phyloP scores from a whole-genome alignment of 2,113 vertebrate genomes.

The Callaeas wilsoni region DNA sequence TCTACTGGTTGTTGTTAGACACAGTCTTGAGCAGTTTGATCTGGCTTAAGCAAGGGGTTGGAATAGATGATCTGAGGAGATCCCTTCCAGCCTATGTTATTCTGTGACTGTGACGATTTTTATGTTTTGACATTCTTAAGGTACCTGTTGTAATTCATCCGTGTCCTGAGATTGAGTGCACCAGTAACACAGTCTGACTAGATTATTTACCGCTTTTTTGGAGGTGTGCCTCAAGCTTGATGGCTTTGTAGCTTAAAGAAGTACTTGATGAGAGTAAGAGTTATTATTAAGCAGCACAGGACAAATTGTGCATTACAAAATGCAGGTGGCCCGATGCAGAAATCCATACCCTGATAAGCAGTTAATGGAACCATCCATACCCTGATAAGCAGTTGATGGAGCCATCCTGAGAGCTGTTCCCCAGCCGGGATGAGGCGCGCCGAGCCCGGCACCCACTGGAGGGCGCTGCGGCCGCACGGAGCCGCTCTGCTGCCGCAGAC shows the following conservation, averaged over 20 bases:
- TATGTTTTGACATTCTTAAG: not conserved
- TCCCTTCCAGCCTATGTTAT: not conserved
- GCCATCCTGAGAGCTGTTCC: not conserved
- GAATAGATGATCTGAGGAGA: not conserved
- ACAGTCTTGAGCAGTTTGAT: not conserved
- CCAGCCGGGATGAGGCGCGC: not conserved
- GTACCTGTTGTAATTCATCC: not conserved
- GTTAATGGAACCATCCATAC: not conserved
- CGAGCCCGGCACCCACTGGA: not conserved
- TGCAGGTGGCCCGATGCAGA: not conserved
- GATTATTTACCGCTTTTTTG: not conserved
- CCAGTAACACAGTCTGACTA: not conserved
- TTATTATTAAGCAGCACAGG: not conserved
- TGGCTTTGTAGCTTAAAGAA: not conserved
- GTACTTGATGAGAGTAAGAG: not conserved
- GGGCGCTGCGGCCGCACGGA: not conserved
- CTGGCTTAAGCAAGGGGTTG: not conserved
- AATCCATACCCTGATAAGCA: not conserved
- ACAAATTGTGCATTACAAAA: not conserved
- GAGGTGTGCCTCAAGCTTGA: not conserved
- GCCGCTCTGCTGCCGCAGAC: fast-evolving
- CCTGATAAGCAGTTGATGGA: not conserved
- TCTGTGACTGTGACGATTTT: not conserved
- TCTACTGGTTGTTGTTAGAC: not conserved
- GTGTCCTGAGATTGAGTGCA: not conserved